Percentiles rank a stretch among this genome's conserved stretches.
Conservation (phyloP, 1,140 invertebrate genomes). For the Meloidogyne hapla region DNA sequence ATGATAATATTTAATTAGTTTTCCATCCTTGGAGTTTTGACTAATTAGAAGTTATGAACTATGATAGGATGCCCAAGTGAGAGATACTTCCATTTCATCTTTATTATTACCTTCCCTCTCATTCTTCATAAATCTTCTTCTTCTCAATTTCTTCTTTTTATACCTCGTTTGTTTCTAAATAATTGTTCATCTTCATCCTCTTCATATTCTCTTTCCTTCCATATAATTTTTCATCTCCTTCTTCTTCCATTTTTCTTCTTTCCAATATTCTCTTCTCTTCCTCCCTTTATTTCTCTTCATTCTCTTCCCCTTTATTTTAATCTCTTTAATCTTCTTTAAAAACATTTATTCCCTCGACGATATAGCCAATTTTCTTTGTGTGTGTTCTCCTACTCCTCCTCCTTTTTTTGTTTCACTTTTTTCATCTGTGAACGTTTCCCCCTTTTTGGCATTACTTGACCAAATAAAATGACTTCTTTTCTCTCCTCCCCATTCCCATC, state of each 20-base stretch:
- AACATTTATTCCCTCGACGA: background rate
- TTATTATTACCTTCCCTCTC: too few species aligned
- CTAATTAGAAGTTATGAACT: too few species aligned
- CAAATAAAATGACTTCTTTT: background rate
- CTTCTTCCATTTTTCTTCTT: constrained; percentile 3
- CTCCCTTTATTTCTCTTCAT: constrained; percentile 6
- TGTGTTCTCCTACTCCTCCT: background rate
- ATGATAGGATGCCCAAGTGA: too few species aligned
- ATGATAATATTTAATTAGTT: too few species aligned
- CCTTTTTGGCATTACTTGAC: background rate
- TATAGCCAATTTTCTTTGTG: background rate
- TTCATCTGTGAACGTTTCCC: background rate
- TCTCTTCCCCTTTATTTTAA: background rate
- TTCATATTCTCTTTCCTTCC: too few species aligned
- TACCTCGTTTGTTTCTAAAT: too few species aligned
- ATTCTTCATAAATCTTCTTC: too few species aligned
- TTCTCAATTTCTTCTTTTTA: too few species aligned
- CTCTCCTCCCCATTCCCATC: background rate
- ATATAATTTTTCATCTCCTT: background rate
- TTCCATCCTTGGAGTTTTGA: too few species aligned
- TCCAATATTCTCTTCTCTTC: background rate
- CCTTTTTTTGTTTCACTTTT: background rate
- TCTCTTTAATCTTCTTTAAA: constrained; percentile 2
- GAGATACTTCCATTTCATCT: too few species aligned
- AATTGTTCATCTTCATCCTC: too few species aligned